Percentiles rank a stretch among this genome's conserved stretches.
These are phyloP conservation scores for Proisotoma minuta DNA, from an alignment of 2,888 invertebrate genomes.

Conservation along the genomic window DNA sequence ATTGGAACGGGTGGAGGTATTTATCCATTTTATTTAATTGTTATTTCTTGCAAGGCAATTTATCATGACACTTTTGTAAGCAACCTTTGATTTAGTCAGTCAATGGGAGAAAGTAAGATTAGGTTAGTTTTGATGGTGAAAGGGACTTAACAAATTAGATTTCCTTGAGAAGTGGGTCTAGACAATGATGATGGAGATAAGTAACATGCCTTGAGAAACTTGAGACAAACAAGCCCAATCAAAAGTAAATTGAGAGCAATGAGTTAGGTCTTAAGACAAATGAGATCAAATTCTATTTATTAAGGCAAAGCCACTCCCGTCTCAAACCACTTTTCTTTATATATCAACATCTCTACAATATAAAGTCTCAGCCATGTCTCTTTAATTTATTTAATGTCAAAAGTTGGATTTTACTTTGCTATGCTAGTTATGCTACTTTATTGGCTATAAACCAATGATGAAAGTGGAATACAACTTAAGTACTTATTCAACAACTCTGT, in stretches of 20 bases:
- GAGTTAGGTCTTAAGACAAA: slow-evolving; percentile 26
- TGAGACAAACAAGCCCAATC: slow-evolving; percentile 10
- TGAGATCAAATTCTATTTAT: slow-evolving; percentile 41
- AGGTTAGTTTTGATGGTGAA: not conserved
- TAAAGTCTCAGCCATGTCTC: too few relatives aligned
- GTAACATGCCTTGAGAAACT: not conserved
- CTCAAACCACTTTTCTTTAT: not conserved
- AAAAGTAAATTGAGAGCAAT: slow-evolving; percentile 14
- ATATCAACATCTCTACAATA: too few relatives aligned
- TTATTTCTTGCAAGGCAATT: not conserved
- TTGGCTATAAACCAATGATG: too few relatives aligned
- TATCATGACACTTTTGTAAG: too few relatives aligned
- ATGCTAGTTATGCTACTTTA: too few relatives aligned
- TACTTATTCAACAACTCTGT: too few relatives aligned
- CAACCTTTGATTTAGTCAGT: not conserved
- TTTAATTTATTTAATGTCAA: too few relatives aligned
- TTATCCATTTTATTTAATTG: not conserved
- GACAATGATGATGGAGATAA: not conserved
- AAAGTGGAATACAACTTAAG: too few relatives aligned
- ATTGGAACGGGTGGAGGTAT: too few relatives aligned
- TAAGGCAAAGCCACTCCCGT: slow-evolving; percentile 22
- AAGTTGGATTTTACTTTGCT: too few relatives aligned
- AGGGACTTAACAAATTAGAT: slow-evolving; percentile 4
- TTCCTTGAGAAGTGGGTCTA: not conserved
- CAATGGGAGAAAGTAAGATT: not conserved